Percentiles rank a stretch among this genome's conserved stretches.
Evolutionary conservation across 2,797 vertebrate genomes (phyloP).

Genomic region (Philypnodon macrostomus): DNA sequence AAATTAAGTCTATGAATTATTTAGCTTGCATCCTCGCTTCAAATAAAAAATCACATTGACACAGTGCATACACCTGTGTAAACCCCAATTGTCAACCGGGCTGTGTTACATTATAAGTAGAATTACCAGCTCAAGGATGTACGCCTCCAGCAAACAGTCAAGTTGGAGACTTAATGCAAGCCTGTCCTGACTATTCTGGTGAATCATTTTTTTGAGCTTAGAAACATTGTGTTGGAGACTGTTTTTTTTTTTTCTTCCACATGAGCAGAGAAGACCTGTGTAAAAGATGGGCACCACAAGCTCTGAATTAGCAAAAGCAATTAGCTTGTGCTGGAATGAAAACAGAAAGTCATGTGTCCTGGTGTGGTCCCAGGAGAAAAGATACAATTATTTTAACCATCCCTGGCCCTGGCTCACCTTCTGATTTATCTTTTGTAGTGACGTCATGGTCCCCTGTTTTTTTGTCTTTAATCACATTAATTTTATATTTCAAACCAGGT

Average conservation of each 20-base stretch:
- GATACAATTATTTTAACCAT: neutral
- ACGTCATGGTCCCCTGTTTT: too few species aligned
- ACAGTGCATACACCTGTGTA: constrained; percentile 26
- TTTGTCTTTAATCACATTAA: too few species aligned
- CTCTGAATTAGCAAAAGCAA: constrained; percentile 8
- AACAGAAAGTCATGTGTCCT: constrained; percentile 2
- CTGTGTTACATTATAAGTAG: constrained; percentile 20
- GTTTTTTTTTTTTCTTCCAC: constrained; percentile 1
- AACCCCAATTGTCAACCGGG: constrained; percentile 33
- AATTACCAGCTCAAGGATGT: constrained; percentile 5
- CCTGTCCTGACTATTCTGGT: constrained; percentile 1
- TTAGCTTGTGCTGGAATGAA: constrained; percentile 7
- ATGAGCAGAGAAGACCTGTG: neutral
- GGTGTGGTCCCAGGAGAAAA: neutral
- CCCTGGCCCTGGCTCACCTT: too few species aligned
- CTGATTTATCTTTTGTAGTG: too few species aligned
- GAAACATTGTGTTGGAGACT: neutral
- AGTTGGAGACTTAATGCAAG: neutral
- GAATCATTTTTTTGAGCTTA: constrained; percentile 7
- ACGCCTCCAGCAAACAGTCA: constrained; percentile 3
- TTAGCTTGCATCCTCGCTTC: constrained; percentile 39
- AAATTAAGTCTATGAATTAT: constrained; percentile 54
- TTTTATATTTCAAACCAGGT: too few species aligned
- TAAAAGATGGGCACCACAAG: neutral
- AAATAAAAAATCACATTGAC: constrained; percentile 42